Conservation (phyloP, 2,888 invertebrate species). For the Lampropteryx suffumata region DNA sequence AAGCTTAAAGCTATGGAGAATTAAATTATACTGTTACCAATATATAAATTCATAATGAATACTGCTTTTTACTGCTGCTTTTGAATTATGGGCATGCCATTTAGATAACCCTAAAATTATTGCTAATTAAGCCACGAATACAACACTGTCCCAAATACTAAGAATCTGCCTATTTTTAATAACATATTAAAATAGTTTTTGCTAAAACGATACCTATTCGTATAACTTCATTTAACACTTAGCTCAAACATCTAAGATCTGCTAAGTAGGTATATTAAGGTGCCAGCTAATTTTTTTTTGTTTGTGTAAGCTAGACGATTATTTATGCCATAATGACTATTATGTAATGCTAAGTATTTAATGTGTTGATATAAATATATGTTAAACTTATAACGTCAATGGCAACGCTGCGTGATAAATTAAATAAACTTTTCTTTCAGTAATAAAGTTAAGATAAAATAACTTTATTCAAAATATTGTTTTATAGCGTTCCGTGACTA, state of each 20-base stretch:
- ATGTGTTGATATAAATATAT: slow-evolving; percentile 6
- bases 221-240: slow-evolving; percentile 33
- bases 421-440: no score
- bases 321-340: slow-evolving; percentile 52
- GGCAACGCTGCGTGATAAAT: no score
- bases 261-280: slow-evolving; percentile 64
- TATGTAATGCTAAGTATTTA: slow-evolving; percentile 24
- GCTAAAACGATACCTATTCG: slow-evolving; percentile 28
- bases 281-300: slow-evolving; percentile 67
- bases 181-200: slow-evolving; percentile 14
- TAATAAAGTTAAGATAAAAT: no score
- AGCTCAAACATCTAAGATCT: slow-evolving; percentile 57
- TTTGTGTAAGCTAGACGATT: slow-evolving; percentile 60
- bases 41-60: slow-evolving; percentile 17
- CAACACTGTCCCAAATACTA: slow-evolving; percentile 29
- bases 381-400: no score
- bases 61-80: slow-evolving; percentile 7
- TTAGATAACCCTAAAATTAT: slow-evolving; percentile 3
- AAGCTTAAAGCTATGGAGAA: slow-evolving; percentile 46
- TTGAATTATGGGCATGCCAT: slow-evolving; percentile 1
- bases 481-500: slow-evolving; percentile 2
- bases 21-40: slow-evolving; percentile 21
- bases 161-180: slow-evolving; percentile 3
- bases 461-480: no score
- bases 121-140: neutral